Conservation (phyloP, 2,888 invertebrate genomes). For the Rhingia rostrata region DNA sequence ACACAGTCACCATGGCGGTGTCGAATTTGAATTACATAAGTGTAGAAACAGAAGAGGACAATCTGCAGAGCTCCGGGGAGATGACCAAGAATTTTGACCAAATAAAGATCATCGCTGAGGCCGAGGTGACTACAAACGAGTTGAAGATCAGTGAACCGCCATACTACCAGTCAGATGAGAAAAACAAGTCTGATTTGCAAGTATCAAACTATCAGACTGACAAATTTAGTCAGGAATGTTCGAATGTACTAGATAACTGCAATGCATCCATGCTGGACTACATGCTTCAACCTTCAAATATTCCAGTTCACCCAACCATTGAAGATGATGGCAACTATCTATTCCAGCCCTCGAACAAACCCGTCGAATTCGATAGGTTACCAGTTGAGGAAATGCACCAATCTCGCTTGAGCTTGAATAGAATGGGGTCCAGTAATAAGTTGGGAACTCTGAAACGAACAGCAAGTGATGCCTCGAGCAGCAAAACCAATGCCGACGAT, state of each 20-base stretch:
- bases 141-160: conserved; percentile 82
- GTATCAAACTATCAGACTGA: conserved; percentile 79
- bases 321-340: conserved; percentile 81
- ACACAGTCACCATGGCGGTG: conserved; percentile 79
- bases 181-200: conserved; percentile 78
- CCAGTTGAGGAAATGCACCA: conserved; percentile 65
- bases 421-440: conserved; percentile 76
- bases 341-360: conserved; percentile 82
- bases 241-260: conserved; percentile 81
- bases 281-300: conserved; percentile 86
- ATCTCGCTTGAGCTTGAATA: conserved; percentile 76
- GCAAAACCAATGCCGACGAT: conserved; percentile 84
- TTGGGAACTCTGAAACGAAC: conserved; percentile 81
- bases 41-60: conserved; percentile 81
- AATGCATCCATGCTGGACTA: conserved; percentile 83
- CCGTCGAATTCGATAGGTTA: conserved; percentile 78
- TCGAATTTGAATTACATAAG: conserved; percentile 83
- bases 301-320: conserved; percentile 83
- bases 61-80: conserved; percentile 79
- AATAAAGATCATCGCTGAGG: conserved; percentile 78
- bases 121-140: conserved; percentile 81
- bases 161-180: conserved; percentile 82
- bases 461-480: conserved; percentile 81
- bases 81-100: conserved; percentile 80
- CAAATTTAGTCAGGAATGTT: conserved; percentile 82